These are phyloP conservation scores for Mystacides longicornis DNA, from an alignment of 2,888 invertebrate genomes.

Conservation along the genomic window DNA sequence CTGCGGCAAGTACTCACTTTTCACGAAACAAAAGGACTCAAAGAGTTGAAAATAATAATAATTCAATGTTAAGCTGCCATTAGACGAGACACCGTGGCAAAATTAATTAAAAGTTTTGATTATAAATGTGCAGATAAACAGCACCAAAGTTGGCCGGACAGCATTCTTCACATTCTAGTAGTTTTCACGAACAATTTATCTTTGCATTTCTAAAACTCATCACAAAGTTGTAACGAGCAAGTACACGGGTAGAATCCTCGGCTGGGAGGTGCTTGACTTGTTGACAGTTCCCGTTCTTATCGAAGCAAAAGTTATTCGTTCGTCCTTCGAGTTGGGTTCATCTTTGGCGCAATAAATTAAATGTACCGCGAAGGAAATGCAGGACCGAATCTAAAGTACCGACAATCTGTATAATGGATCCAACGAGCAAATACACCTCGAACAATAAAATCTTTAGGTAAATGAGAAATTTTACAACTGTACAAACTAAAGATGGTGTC, in stretches of 20 bases:
- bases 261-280: too few species aligned
- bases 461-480: too few species aligned
- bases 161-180: neutral
- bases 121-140: neutral
- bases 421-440: too few species aligned
- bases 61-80: neutral
- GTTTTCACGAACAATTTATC: neutral
- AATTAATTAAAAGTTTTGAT: conserved; percentile 2
- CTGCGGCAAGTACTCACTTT: too few species aligned
- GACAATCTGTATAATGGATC: too few species aligned
- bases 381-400: too few species aligned
- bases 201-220: conserved; percentile 2
- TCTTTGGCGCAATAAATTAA: neutral
- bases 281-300: conserved; percentile 1
- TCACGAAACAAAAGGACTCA: too few species aligned
- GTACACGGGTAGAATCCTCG: too few species aligned
- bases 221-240: neutral
- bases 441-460: too few species aligned
- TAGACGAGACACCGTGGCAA: neutral
- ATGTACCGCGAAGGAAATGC: neutral
- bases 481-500: too few species aligned
- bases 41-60: too few species aligned
- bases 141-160: neutral
- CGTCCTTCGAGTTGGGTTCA: conserved; percentile 1
- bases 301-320: neutral